phyloP scores from a whole-genome alignment of 2,888 invertebrate species.

The Dysmachus trigonus region DNA sequence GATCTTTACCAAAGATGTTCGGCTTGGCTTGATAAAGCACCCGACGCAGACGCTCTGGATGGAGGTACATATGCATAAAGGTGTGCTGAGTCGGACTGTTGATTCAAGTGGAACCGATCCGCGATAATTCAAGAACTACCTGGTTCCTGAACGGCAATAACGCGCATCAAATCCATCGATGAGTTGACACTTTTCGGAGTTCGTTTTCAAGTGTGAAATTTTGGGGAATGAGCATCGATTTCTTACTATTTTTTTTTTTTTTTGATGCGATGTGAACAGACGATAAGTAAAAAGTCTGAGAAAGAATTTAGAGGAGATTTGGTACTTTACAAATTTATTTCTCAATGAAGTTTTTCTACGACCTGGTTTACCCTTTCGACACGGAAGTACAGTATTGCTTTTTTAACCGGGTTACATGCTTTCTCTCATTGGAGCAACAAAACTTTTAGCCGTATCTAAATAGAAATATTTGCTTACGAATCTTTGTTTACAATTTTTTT shows the following conservation, averaged over 20 bases:
- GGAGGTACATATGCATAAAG: background rate
- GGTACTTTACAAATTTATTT: background rate
- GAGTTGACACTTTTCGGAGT: slow-evolving; percentile 20
- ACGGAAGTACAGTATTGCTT: background rate
- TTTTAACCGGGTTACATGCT: background rate
- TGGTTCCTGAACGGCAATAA: background rate
- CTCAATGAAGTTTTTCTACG: background rate
- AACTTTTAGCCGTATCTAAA: background rate
- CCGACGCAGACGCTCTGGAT: background rate
- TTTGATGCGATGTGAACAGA: background rate
- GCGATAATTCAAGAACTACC: background rate
- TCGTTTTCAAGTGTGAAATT: slow-evolving; percentile 16
- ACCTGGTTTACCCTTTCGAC: background rate
- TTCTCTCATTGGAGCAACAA: background rate
- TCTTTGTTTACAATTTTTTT: background rate
- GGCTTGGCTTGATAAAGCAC: slow-evolving; percentile 1
- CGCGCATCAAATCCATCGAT: slow-evolving; percentile 12
- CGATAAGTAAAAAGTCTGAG: background rate
- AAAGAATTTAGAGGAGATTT: background rate
- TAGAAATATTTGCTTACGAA: background rate
- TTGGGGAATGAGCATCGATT: slow-evolving; percentile 1
- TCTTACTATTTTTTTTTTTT: background rate
- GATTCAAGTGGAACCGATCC: slow-evolving; percentile 25
- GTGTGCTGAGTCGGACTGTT: background rate
- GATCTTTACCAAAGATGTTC: slow-evolving; percentile 35